Evolutionary conservation across 2,797 vertebrate species (phyloP).

Genomic region (Catamblyrhynchus diadema): DNA sequence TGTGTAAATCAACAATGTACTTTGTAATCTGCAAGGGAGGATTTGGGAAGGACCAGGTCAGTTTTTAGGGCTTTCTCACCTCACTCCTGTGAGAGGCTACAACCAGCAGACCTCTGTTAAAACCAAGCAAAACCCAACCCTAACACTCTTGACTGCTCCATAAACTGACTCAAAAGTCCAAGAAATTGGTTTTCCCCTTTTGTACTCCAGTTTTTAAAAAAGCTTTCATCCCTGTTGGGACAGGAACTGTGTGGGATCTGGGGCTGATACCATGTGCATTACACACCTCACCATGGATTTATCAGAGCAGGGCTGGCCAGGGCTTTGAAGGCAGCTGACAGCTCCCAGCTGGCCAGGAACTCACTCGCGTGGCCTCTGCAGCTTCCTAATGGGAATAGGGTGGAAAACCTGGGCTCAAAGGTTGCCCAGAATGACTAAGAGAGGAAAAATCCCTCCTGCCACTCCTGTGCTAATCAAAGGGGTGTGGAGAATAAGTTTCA

Average conservation of each 20-base stretch:
- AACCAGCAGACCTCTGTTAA: neutral
- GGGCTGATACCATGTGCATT: neutral
- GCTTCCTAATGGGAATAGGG: neutral
- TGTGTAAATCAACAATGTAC: neutral
- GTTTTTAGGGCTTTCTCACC: neutral
- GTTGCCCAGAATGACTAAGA: constrained; percentile 28
- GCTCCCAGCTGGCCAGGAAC: constrained; percentile 7
- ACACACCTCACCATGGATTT: neutral
- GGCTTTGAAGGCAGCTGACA: neutral
- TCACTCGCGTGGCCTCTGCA: neutral
- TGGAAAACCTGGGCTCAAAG: constrained; percentile 47
- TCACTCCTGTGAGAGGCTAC: neutral
- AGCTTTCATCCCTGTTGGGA: neutral
- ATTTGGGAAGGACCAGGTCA: neutral
- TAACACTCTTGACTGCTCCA: neutral
- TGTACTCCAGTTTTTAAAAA: neutral
- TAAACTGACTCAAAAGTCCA: neutral
- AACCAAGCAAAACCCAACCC: neutral
- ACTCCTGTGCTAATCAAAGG: constrained; percentile 58
- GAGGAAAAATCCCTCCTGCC: constrained; percentile 53
- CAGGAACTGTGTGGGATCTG: neutral
- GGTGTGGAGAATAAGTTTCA: constrained; percentile 35
- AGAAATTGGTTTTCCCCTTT: neutral
- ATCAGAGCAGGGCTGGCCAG: neutral
- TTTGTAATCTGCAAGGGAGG: neutral